Conservation (phyloP, 2,113 vertebrate genomes). For the Bubo scandiacus region DNA sequence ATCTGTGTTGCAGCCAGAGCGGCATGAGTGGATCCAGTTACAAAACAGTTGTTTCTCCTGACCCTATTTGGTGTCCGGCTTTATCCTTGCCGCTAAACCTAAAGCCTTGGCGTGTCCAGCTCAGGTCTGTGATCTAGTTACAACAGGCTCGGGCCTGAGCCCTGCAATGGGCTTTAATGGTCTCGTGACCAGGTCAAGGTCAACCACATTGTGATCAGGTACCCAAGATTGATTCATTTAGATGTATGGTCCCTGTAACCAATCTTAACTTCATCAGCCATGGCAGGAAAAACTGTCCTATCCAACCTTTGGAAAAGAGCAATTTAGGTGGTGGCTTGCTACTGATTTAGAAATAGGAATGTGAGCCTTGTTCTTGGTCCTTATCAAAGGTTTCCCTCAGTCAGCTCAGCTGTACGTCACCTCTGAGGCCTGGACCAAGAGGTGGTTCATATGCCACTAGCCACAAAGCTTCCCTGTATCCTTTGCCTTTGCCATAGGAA, state of each 20-base stretch:
- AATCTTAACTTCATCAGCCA: not conserved
- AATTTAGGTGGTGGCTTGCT: not conserved
- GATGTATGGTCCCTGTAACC: fast-evolving
- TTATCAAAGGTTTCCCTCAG: not conserved
- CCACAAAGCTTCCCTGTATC: not conserved
- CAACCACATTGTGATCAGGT: not conserved
- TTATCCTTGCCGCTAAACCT: not conserved
- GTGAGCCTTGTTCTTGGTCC: not conserved
- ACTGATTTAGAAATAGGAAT: not conserved
- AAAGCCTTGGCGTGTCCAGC: not conserved
- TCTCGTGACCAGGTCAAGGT: not conserved
- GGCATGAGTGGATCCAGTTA: not conserved
- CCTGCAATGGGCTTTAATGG: not conserved
- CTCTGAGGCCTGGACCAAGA: not conserved
- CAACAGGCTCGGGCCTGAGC: not conserved
- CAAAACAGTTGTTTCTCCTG: slow-evolving; percentile 24
- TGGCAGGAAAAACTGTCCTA: not conserved
- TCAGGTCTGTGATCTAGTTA: not conserved
- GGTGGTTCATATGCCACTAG: too few species aligned
- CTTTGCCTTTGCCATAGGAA: fast-evolving
- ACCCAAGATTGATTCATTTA: fast-evolving
- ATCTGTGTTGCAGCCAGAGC: slow-evolving; percentile 24
- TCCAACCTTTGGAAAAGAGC: not conserved
- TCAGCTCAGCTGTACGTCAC: not conserved
- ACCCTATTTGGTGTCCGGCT: not conserved